Base-by-base conservation (phyloP, 2,888 invertebrate genomes). In the Sarcophaga rosellei region DNA sequence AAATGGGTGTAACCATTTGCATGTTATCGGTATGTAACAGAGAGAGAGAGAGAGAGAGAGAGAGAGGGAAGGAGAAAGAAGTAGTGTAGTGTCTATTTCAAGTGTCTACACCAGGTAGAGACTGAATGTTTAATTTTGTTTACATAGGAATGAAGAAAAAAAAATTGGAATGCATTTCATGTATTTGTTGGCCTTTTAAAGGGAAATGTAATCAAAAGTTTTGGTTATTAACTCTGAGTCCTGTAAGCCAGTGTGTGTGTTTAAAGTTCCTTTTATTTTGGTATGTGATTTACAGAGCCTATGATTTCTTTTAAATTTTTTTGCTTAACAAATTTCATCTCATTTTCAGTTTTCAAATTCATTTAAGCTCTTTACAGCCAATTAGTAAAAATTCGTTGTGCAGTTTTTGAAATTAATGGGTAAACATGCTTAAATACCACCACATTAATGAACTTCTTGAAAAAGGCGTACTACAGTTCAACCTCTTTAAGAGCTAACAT, bases 341-440 rank as follows among this genome's bases (percentile, higher is more conserved):
- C 62, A 81, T 44, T 25, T 73, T 53, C n/a, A 57, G 15, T 53
- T 61, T 77, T 61, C 6, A 21, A 53, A n/a, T 68, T 77, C 73
- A 17, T 68, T 23, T 62, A 78, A 65, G 69, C 35, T 35, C 75
- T 84, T 80, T 75, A 84, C 70, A 75, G 70, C 75, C 79, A 84
- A 84, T 84, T 84, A 84, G 79, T 23, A 53, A 47, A 75, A 65
- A 84, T 84, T 84, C 75, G 84, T 80, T 75, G 53, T 80, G 79
- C 84, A 62, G 74, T 21, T 45, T 84, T 80, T 70, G 65, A 65
- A 84, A 70, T 62, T 69, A 63, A 57, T 72, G 23, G 21, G 68
- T 20, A 74, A 59, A 44, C 63, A 23, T 63, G 12, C 10, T 53
- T 73, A 20, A 77, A 53, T 61, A 35, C 21, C 25, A 10, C 57